phyloP scores from a whole-genome alignment of 2,888 invertebrate species.

The Metacarcinus magister region DNA sequence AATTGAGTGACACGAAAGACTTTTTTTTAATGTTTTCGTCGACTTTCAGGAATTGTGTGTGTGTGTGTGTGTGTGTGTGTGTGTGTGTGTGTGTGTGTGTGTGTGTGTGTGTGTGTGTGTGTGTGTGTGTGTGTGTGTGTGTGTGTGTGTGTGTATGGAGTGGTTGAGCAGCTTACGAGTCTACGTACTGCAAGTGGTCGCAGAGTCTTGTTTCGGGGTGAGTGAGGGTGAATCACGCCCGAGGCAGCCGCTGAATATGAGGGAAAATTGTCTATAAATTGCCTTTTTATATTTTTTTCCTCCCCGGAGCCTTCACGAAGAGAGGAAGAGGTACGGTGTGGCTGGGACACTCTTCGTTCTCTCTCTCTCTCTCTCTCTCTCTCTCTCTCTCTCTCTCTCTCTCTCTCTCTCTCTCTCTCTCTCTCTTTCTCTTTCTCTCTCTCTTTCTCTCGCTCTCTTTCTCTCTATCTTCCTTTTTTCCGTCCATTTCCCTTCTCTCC shows the following conservation, averaged over 20 bases:
- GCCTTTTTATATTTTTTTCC: slow-evolving; percentile 52
- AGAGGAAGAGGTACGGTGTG: neutral
- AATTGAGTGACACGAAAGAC: neutral
- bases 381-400: neutral
- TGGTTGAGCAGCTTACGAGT: neutral
- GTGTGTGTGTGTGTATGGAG: neutral
- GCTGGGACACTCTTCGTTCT: neutral
- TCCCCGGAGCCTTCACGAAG: neutral
- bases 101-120: slow-evolving; percentile 1
- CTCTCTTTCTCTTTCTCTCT: too few species aligned
- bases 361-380: neutral
- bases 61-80: slow-evolving; percentile 26
- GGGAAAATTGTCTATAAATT: slow-evolving; percentile 71
- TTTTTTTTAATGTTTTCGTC: neutral
- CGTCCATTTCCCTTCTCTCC: neutral
- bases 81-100: neutral
- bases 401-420: neutral
- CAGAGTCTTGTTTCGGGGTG: neutral
- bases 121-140: neutral
- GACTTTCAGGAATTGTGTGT: neutral
- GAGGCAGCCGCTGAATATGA: slow-evolving; percentile 65
- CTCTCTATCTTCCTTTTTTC: too few species aligned
- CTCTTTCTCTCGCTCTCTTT: too few species aligned
- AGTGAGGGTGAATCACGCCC: neutral
- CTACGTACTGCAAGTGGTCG: neutral